Percentiles rank a stretch among this genome's conserved stretches.
These are phyloP conservation scores for Lepidurus packardi DNA, from an alignment of 1,140 invertebrate genomes.

Conservation along the genomic window DNA sequence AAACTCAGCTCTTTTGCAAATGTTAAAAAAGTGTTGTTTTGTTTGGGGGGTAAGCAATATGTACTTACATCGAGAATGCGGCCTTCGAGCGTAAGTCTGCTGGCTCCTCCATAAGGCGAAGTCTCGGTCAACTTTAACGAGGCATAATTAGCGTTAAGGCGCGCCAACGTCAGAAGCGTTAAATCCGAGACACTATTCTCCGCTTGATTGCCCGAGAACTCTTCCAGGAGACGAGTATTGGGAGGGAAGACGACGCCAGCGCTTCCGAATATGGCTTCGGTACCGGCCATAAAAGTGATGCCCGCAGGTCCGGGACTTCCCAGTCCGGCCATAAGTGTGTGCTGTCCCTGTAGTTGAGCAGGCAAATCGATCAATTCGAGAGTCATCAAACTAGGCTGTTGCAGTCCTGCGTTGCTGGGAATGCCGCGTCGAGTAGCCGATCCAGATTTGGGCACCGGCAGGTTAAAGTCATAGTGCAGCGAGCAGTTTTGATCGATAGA, in stretches of 20 bases:
- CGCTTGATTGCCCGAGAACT: slow-evolving; percentile 53
- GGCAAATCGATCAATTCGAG: slow-evolving; percentile 40
- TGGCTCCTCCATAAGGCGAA: slow-evolving; percentile 20
- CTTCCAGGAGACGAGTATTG: slow-evolving; percentile 50
- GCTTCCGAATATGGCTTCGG: background rate
- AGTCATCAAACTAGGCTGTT: slow-evolving; percentile 38
- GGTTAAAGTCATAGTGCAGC: slow-evolving; percentile 70
- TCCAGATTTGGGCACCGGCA: slow-evolving; percentile 35
- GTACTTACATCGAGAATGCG: slow-evolving; percentile 36
- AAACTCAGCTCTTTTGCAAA: background rate
- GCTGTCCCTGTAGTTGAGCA: slow-evolving; percentile 15
- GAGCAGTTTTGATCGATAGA: slow-evolving; percentile 72
- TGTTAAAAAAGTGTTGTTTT: slow-evolving; percentile 40
- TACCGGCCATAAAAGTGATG: slow-evolving; percentile 27
- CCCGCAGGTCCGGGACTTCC: background rate
- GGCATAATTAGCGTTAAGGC: slow-evolving; percentile 55
- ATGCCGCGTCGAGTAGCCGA: slow-evolving; percentile 35
- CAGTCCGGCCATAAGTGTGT: background rate
- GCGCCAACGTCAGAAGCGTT: slow-evolving; percentile 52
- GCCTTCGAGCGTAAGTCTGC: slow-evolving; percentile 33
- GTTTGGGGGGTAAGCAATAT: slow-evolving; percentile 49
- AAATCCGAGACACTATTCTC: slow-evolving; percentile 58
- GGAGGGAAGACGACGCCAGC: slow-evolving; percentile 29
- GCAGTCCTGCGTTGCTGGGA: slow-evolving; percentile 30
- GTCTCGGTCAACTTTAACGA: slow-evolving; percentile 45